phyloP scores from a whole-genome alignment of 2,113 vertebrate genomes.

The Etheostoma spectabile region DNA sequence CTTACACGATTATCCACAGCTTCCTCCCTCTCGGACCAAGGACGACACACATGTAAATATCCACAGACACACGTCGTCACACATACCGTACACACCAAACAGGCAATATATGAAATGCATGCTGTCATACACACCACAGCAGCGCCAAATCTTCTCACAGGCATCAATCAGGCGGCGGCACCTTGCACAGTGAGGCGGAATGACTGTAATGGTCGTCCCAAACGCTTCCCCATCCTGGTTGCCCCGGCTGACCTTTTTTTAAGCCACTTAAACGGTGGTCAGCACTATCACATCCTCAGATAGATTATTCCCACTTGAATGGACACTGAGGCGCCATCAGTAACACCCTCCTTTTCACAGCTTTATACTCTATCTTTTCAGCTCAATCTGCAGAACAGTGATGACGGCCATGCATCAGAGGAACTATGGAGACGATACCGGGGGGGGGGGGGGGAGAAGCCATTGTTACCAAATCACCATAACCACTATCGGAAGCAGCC shows the following conservation, averaged over 20 bases:
- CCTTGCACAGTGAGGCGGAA: conserved; percentile 47
- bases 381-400: conserved; percentile 37
- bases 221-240: conserved; percentile 28
- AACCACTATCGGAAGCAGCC: conserved; percentile 40
- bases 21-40: conserved; percentile 23
- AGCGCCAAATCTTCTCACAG: conserved; percentile 56
- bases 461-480: conserved; percentile 44
- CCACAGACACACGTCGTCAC: neutral
- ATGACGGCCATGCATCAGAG: conserved; percentile 49
- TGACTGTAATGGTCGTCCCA: conserved; percentile 54
- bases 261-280: conserved; percentile 68
- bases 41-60: conserved; percentile 34
- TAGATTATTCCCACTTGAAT: conserved; percentile 68
- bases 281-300: conserved; percentile 53
- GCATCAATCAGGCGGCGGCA: conserved; percentile 61
- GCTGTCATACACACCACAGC: conserved; percentile 43
- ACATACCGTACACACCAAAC: too few relatives aligned
- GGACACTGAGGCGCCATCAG: conserved; percentile 53
- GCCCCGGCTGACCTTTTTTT: conserved; percentile 56
- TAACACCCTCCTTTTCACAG: conserved; percentile 21
- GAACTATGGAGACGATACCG: conserved; percentile 39
- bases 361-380: conserved; percentile 58
- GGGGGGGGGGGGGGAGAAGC: conserved; percentile 6
- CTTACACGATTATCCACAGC: conserved; percentile 60
- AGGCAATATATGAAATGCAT: conserved; percentile 55